Percentiles rank a stretch among this genome's conserved stretches.
These are phyloP conservation scores for Brachystomella parvula DNA, from an alignment of 1,140 invertebrate species.

Conservation along the genomic window DNA sequence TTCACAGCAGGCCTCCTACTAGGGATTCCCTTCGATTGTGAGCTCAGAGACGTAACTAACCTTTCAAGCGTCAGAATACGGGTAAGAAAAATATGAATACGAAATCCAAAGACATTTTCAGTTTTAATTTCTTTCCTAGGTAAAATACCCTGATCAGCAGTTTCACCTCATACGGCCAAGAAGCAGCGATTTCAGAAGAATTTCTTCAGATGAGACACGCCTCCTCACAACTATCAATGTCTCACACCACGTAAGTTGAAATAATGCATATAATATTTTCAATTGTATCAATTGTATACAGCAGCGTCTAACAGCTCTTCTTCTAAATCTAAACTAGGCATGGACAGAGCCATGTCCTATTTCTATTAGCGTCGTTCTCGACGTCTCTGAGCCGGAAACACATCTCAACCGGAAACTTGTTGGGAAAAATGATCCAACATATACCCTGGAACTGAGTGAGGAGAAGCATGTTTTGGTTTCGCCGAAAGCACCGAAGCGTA, in stretches of 20 bases:
- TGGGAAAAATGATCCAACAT: slow-evolving; percentile 51
- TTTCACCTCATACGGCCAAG: slow-evolving; percentile 71
- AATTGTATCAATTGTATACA: background rate
- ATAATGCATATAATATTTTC: too few relatives aligned
- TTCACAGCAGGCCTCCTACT: slow-evolving; percentile 86
- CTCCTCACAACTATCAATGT: slow-evolving; percentile 75
- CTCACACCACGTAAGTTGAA: slow-evolving; percentile 65
- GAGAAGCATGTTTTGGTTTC: slow-evolving; percentile 81
- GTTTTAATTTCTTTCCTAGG: slow-evolving; percentile 40
- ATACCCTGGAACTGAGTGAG: slow-evolving; percentile 74
- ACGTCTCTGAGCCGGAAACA: slow-evolving; percentile 58
- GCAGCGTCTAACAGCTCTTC: background rate
- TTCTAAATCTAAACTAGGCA: slow-evolving; percentile 41
- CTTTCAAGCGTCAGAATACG: slow-evolving; percentile 65
- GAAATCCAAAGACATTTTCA: background rate
- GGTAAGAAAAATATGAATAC: too few relatives aligned
- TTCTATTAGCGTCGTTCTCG: slow-evolving; percentile 72
- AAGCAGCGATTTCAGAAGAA: slow-evolving; percentile 47
- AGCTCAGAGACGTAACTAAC: slow-evolving; percentile 69
- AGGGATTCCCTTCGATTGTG: slow-evolving; percentile 74
- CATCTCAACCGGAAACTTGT: slow-evolving; percentile 44
- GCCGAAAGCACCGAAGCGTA: slow-evolving; percentile 77
- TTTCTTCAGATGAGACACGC: slow-evolving; percentile 53
- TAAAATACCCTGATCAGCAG: slow-evolving; percentile 86
- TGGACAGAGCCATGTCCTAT: slow-evolving; percentile 83